Percentiles rank a stretch among this genome's conserved stretches.
Conservation (phyloP, 2,113 vertebrate genomes). For the Ceyx cyanopectus region DNA sequence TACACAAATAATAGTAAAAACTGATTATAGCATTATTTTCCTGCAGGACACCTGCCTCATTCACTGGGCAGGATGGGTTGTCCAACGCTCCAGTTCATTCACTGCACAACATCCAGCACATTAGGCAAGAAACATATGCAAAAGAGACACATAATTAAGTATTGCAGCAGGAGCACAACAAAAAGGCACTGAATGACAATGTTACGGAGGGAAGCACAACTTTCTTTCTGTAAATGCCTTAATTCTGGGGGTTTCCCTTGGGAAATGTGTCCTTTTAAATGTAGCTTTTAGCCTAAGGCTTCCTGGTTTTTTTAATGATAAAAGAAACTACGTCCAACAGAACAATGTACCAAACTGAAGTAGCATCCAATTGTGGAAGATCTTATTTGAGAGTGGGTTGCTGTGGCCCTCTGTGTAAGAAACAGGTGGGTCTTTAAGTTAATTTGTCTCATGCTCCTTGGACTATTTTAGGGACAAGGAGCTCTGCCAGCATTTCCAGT, state of each 20-base stretch:
- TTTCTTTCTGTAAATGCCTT: neutral
- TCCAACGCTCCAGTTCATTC: neutral
- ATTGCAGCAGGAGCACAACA: neutral
- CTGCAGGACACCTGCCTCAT: neutral
- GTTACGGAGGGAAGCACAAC: neutral
- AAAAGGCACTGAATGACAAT: neutral
- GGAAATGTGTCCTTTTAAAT: neutral
- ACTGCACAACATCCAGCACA: neutral
- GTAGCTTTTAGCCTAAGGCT: neutral
- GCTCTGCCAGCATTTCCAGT: neutral
- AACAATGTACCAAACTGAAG: neutral
- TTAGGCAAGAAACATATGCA: neutral
- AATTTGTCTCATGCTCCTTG: neutral
- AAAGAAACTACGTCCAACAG: neutral
- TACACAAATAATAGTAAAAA: neutral
- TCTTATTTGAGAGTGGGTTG: neutral
- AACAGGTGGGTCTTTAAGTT: accelerated
- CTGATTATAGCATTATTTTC: neutral
- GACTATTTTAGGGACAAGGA: neutral
- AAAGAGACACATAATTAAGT: neutral
- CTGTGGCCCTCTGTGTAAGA: accelerated
- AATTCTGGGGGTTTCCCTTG: accelerated
- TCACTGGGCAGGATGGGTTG: neutral
- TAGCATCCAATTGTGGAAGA: neutral
- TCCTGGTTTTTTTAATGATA: neutral